Percentiles rank a stretch among this genome's conserved stretches.
Conservation (phyloP, 30 jellyfish, hydroid and myxozoan genomes). For the Aurelia coerulea region DNA sequence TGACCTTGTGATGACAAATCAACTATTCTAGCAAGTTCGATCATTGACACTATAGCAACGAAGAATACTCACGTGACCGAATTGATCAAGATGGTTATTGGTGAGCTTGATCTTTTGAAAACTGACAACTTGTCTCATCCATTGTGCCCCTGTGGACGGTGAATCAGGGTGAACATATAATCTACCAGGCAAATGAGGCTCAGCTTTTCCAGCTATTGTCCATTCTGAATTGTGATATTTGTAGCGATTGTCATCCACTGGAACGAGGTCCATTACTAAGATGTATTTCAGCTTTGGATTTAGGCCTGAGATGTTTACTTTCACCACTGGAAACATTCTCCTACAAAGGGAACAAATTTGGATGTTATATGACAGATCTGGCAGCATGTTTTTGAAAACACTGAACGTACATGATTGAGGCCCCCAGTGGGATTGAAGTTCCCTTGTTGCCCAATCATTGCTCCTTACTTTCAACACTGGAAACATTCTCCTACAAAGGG, state of each 20-base stretch:
- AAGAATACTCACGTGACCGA: slow-evolving; percentile 81
- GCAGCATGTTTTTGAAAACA: too few relatives aligned
- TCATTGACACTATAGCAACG: too few relatives aligned
- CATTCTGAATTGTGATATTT: slow-evolving; percentile 95
- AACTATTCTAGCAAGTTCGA: too few relatives aligned
- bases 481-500: slow-evolving; percentile 87
- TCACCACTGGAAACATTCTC: slow-evolving; percentile 96
- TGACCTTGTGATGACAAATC: too few relatives aligned
- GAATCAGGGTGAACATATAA: slow-evolving; percentile 96
- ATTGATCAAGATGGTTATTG: slow-evolving; percentile 91
- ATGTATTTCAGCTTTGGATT: slow-evolving; percentile 93
- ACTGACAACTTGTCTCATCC: slow-evolving; percentile 95
- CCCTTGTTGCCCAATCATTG: too few relatives aligned
- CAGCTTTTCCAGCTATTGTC: slow-evolving; percentile 98
- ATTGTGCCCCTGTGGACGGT: slow-evolving; percentile 97
- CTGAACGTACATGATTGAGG: too few relatives aligned
- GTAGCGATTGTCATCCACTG: slow-evolving; percentile 95
- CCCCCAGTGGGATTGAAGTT: too few relatives aligned
- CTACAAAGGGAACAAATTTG: slow-evolving; percentile 39
- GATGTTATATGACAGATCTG: too few relatives aligned
- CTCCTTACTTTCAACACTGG: slow-evolving; percentile 82
- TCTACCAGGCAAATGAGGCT: slow-evolving; percentile 94
- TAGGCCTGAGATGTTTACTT: slow-evolving; percentile 85
- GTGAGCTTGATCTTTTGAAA: slow-evolving; percentile 94
- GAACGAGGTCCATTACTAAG: slow-evolving; percentile 93